Base-by-base conservation (phyloP, 2,888 invertebrate species). In the Pseudococcus longispinus region DNA sequence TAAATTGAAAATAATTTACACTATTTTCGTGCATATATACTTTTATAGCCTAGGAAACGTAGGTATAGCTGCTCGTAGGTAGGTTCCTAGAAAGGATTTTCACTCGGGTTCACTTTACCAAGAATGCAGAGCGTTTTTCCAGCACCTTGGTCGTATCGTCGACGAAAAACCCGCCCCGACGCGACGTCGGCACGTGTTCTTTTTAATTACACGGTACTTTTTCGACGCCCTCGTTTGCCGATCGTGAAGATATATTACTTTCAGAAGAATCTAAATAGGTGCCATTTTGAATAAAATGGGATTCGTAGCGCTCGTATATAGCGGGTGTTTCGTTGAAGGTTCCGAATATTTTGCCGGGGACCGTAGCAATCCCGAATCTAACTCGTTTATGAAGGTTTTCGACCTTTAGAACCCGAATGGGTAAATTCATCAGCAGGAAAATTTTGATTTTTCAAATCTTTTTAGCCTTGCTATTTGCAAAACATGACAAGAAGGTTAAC, bases 1-100 rank as follows among this genome's bases (percentile, higher is more conserved):
- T 80, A 80, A 80, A 80, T 80, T 80, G 42, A 80, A 80, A 80
- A 80, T 80, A 80, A 80, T 80, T 42, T 70, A 70, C 26, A 70
- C 15, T 70, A 70, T 29, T 70, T 29, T 70, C 70, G 70, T 70
- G 70, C 70, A 70, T 70, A 70, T 32, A 70, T 29, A 18, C 32
- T 0, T 70, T 65, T 26, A 20, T n/a, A n/a, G n/a, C n/a, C 18
- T 9, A 20, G 0, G 23, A 8, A 55, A 15, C 2, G 60, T 60
- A 6, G 60, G 60, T 60, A 23, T 60, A 9, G 23, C 11, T 23
- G 20, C 11, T n/a, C n/a, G 60, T 60, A 8, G 23, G 51, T 60
- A 60, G 23, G 60, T 60, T 1, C 55, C n/a, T 8, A 4, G 5
- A 60, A 23, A 13, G 60, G 3, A 23, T 70, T 18, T 70, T 29